Conservation (phyloP, 2,888 invertebrate genomes). For the Mylabris sibirica region DNA sequence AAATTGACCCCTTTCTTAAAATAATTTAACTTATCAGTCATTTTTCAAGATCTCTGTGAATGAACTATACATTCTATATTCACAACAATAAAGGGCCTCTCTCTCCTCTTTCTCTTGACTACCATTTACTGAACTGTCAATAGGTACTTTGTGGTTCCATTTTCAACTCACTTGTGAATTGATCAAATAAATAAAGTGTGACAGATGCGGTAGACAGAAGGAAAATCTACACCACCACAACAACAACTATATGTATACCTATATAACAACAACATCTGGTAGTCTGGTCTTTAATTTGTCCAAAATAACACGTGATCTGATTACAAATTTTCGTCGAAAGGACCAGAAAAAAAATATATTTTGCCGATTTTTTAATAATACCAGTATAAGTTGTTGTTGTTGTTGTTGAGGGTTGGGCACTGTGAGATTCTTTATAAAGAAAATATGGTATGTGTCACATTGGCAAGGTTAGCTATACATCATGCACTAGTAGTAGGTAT, state of each 20-base stretch:
- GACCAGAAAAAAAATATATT: not conserved
- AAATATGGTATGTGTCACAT: conserved; percentile 10
- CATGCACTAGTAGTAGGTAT: not conserved
- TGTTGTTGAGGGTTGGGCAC: not conserved
- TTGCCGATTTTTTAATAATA: not conserved
- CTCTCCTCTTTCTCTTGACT: not conserved
- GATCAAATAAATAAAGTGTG: not conserved
- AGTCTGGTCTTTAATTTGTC: not conserved
- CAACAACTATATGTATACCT: too few species aligned
- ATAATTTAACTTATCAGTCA: too few species aligned
- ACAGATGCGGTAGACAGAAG: not conserved
- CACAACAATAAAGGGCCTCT: too few species aligned
- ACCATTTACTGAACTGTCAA: too few species aligned
- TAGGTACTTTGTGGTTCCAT: not conserved
- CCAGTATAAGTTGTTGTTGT: not conserved
- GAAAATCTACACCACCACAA: not conserved
- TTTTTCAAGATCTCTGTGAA: too few species aligned
- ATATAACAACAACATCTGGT: not conserved
- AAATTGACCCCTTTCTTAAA: too few species aligned
- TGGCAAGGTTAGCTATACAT: conserved; percentile 8
- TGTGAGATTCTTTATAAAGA: not conserved
- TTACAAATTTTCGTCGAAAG: not conserved
- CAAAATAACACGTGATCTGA: not conserved
- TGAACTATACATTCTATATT: too few species aligned
- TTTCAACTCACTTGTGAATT: not conserved